phyloP scores from a whole-genome alignment of 1,140 invertebrate genomes.

The Caerostris darwini region DNA sequence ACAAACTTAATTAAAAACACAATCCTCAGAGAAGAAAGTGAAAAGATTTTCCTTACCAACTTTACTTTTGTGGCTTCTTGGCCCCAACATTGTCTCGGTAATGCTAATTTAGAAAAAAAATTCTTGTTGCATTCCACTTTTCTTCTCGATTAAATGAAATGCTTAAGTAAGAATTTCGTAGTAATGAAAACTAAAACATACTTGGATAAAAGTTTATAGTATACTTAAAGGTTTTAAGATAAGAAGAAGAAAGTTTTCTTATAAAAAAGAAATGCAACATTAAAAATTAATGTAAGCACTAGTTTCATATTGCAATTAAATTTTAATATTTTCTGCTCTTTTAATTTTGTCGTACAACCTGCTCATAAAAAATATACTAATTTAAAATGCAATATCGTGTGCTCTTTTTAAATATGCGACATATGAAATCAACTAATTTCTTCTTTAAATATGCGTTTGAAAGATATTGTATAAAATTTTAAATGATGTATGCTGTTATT shows the following conservation, averaged over 20 bases:
- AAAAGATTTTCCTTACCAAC: background rate
- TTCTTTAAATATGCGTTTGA: too few relatives aligned
- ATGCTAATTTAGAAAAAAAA: background rate
- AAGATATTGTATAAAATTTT: too few relatives aligned
- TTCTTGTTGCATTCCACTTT: background rate
- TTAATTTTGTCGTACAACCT: background rate
- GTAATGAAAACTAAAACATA: background rate
- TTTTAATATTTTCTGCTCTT: background rate
- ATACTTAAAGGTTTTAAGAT: background rate
- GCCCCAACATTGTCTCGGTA: background rate
- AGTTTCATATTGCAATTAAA: background rate
- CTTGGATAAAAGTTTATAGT: background rate
- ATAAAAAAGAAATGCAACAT: background rate
- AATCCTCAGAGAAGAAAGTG: background rate
- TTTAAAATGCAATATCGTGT: background rate
- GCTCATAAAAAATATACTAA: background rate
- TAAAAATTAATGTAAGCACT: background rate
- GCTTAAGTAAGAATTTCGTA: background rate
- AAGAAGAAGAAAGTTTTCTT: background rate
- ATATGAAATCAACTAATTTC: too few relatives aligned
- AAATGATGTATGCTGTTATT: too few relatives aligned
- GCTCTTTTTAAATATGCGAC: too few relatives aligned
- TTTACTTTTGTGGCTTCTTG: background rate
- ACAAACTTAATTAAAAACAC: background rate
- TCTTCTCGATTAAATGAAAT: background rate